phyloP scores from a whole-genome alignment of 2,888 invertebrate genomes.

The Dasysyrphus tricinctus region DNA sequence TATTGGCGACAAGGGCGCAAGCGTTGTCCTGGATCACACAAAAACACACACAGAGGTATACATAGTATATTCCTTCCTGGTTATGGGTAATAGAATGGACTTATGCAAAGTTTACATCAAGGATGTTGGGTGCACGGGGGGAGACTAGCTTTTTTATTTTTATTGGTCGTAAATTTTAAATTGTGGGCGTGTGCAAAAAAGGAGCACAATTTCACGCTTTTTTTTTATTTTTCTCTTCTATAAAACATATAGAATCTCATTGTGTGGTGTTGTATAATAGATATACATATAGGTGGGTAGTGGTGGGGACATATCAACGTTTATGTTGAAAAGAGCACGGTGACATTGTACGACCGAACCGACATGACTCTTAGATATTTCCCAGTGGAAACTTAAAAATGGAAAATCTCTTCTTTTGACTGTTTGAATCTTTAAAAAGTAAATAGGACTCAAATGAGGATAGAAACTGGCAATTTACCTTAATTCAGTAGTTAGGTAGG shows the following conservation, averaged over 20 bases:
- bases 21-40: constrained; percentile 64
- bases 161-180: constrained; percentile 81
- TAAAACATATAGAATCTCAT: not conserved
- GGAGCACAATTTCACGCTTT: constrained; percentile 48
- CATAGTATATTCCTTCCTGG: constrained; percentile 15
- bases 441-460: constrained; percentile 8
- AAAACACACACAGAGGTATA: constrained; percentile 34
- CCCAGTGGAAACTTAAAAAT: constrained; percentile 36
- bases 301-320: not conserved
- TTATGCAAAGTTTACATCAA: constrained; percentile 76
- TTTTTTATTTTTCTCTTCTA: not conserved
- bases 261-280: not conserved
- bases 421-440: constrained; percentile 14
- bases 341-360: constrained; percentile 40
- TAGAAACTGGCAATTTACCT: constrained; percentile 4
- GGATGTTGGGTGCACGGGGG: constrained; percentile 25
- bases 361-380: constrained; percentile 38
- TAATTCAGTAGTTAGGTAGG: not conserved
- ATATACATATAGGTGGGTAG: not conserved
- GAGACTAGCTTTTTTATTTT: constrained; percentile 78
- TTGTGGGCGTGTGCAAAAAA: constrained; percentile 79
- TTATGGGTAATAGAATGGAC: constrained; percentile 71
- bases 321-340: constrained; percentile 19
- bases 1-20: constrained; percentile 73
- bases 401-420: constrained; percentile 34